Evolutionary conservation across 2,113 vertebrate genomes (phyloP).

Genomic region (Clarias magur): DNA sequence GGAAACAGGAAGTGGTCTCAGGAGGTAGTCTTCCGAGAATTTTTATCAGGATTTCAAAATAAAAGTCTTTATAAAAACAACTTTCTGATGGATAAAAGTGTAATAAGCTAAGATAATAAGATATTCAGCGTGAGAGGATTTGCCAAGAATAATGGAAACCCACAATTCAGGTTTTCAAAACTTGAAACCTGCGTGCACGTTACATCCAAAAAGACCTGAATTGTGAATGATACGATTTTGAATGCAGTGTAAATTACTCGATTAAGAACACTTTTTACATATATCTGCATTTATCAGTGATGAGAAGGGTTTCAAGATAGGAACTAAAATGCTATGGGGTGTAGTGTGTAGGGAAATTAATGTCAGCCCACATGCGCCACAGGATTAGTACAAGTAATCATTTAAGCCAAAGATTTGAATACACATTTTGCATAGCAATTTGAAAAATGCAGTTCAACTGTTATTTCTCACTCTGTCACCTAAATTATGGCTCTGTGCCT

Average conservation of each 20-base stretch:
- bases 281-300: neutral
- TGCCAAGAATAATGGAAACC: neutral
- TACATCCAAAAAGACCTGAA: too few species aligned
- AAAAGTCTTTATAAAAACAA: neutral
- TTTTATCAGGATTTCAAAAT: constrained; percentile 6
- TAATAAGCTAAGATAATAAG: too few species aligned
- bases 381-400: neutral
- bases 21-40: neutral
- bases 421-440: neutral
- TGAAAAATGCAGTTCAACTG: neutral
- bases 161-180: too few species aligned
- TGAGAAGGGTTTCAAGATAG: neutral
- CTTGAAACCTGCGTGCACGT: too few species aligned
- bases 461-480: neutral
- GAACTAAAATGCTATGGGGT: neutral
- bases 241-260: neutral
- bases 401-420: neutral
- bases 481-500: neutral
- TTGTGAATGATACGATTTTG: too few species aligned
- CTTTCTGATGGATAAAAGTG: too few species aligned
- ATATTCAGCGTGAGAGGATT: neutral
- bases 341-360: neutral
- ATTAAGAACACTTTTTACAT: neutral
- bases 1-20: neutral
- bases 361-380: neutral